Evolutionary conservation across 2,797 vertebrate species (phyloP), one percentile per base, ranked within the genome.

Genomic region (Falco peregrinus): DNA sequence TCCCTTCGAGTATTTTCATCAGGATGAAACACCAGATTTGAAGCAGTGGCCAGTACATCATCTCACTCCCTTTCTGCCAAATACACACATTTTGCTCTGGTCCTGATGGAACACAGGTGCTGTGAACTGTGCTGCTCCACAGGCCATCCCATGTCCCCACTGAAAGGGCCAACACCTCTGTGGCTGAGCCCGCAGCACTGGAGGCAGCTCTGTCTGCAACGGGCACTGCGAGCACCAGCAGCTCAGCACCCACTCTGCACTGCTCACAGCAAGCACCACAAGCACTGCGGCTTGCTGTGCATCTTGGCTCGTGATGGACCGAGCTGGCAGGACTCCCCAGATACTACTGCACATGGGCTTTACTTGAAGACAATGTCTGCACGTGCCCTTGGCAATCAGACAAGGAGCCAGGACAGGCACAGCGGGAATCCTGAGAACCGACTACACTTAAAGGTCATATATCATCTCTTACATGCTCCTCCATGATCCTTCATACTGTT

Each of bases 231-330:
- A 85, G 60, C 39, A 37, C 41, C 21, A 68, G 79, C 28, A 43
- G 73, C 28, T 41, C 12, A 3, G 31, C n/a, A 29, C 63, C 26
- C 3, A 16, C 57, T 12, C 43, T 3, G 43, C 45, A 5, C 1
- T 3, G 21, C 54, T 21, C 47, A 17, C 1, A 1, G 51, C 33
- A 39, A 20, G 63, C 41, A 19, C 51, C 2, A 22, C 33, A 39
- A 20, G 63, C 41, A 19, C 51, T 3, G 29, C 33, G 13, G 54
- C 54, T 48, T 15, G 1, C 54, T 9, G 0, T 1, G 25, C 37
- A 28, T 6, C 37, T 41, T 5, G 0, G 61, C 37, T 35, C 14
- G 4, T 3, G 37, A 37, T 1, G 4, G 51, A 24, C 6, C 1
- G 7, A 61, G 64, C 48, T 8, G 48, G 24, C 6, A 1, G n/a